Conservation (phyloP, 2,113 vertebrate genomes). For the Chaenogobius annularis region DNA sequence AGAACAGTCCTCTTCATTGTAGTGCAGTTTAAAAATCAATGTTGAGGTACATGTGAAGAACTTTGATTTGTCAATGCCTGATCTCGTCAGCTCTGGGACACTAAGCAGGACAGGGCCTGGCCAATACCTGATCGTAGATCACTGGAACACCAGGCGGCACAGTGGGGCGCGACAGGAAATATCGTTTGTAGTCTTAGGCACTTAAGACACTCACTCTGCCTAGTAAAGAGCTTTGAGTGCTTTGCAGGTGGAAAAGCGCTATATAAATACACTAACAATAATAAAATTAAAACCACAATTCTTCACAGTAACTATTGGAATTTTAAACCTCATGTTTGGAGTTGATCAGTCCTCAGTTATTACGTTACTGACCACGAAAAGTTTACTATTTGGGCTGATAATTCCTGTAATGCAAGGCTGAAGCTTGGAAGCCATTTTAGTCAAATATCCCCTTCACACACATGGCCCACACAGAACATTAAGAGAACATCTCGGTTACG, state of each 20-base stretch:
- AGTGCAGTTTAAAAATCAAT: slow-evolving; percentile 12
- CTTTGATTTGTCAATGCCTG: too few species aligned
- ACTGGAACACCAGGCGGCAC: too few species aligned
- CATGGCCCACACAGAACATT: slow-evolving; percentile 8
- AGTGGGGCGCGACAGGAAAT: too few species aligned
- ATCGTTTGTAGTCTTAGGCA: too few species aligned
- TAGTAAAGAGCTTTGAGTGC: too few species aligned
- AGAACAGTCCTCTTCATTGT: slow-evolving; percentile 1
- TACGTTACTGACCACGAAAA: neutral
- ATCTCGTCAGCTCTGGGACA: too few species aligned
- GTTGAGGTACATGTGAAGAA: slow-evolving; percentile 33
- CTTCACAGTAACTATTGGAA: neutral
- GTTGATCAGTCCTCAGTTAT: neutral
- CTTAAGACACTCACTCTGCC: too few species aligned
- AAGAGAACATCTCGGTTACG: slow-evolving; percentile 27
- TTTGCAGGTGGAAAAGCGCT: too few species aligned
- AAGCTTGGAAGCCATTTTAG: neutral
- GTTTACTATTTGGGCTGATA: neutral
- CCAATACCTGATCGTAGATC: too few species aligned
- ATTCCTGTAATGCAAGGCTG: neutral
- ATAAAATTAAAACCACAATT: too few species aligned
- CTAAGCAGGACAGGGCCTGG: too few species aligned
- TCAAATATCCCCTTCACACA: slow-evolving; percentile 1
- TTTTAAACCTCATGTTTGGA: neutral
- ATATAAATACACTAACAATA: too few species aligned